Percentiles rank a stretch among this genome's conserved stretches.
These are phyloP conservation scores for Mastomys coucha DNA, from an alignment of 2,113 vertebrate species.

Conservation along the genomic window DNA sequence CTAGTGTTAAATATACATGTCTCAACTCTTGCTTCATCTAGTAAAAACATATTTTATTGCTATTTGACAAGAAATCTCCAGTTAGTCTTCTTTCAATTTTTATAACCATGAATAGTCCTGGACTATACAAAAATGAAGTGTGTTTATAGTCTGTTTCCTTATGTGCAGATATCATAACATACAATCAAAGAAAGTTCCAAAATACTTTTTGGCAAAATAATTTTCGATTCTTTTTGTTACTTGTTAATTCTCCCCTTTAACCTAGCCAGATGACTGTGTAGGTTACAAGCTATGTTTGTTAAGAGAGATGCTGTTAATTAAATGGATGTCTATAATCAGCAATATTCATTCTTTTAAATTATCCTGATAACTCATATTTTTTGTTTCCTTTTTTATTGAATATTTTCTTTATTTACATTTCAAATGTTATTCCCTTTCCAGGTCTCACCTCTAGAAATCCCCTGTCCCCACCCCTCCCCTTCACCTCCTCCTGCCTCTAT, in stretches of 20 bases:
- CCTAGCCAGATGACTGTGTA: neutral
- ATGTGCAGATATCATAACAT: neutral
- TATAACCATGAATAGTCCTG: neutral
- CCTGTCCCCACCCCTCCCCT: too few species aligned
- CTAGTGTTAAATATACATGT: conserved; percentile 30
- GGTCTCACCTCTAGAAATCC: too few species aligned
- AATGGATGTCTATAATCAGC: neutral
- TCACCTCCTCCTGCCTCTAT: too few species aligned
- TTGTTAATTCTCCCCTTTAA: neutral
- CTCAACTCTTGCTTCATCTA: neutral
- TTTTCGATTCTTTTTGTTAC: neutral
- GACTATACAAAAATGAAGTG: neutral
- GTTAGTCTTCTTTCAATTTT: neutral
- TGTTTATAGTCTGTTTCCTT: neutral
- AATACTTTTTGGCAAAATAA: neutral
- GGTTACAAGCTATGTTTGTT: neutral
- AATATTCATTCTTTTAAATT: conserved; percentile 61
- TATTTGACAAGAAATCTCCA: neutral
- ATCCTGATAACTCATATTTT: conserved; percentile 38
- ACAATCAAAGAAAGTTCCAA: neutral
- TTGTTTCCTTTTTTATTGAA: too few species aligned
- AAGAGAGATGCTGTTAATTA: neutral
- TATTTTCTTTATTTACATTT: too few species aligned
- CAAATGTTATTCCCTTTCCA: too few species aligned
- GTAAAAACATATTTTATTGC: neutral